Conservation (phyloP, 2,888 invertebrate species). For the Cephus runcator region DNA sequence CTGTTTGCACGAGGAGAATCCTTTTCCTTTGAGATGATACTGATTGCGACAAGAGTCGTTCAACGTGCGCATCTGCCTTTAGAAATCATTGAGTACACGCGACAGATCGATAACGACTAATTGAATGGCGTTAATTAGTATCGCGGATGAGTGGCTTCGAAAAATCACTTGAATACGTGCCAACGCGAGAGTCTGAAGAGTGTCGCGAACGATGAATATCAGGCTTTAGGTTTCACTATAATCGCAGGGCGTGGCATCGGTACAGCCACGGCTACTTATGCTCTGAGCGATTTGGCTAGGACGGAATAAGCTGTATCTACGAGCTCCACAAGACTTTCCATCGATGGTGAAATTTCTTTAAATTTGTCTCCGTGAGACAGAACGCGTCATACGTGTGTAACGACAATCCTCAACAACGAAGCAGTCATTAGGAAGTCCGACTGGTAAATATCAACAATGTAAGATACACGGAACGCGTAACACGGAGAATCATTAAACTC, state of each 20-base stretch:
- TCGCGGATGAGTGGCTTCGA: not conserved
- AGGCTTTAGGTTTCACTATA: not conserved
- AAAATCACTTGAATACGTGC: not conserved
- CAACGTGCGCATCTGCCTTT: not conserved
- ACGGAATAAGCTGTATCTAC: not conserved
- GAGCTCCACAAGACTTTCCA: not conserved
- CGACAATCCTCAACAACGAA: not conserved
- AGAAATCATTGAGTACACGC: not conserved
- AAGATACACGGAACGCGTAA: not conserved
- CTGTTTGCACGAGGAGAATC: not conserved
- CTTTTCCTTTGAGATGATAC: not conserved
- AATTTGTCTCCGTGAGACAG: not conserved
- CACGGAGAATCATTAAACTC: not conserved
- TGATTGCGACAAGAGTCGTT: not conserved
- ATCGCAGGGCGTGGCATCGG: constrained; percentile 2
- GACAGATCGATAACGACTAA: not conserved
- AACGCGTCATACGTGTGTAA: not conserved
- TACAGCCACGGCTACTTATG: not conserved
- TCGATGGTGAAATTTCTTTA: not conserved
- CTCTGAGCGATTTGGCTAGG: not conserved
- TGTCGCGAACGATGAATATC: not conserved
- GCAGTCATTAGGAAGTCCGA: not conserved
- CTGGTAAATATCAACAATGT: not conserved
- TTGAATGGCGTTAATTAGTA: not conserved
- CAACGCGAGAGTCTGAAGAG: not conserved